Base-by-base conservation (phyloP, 2,113 vertebrate genomes). In the Spheniscus mendiculus region DNA sequence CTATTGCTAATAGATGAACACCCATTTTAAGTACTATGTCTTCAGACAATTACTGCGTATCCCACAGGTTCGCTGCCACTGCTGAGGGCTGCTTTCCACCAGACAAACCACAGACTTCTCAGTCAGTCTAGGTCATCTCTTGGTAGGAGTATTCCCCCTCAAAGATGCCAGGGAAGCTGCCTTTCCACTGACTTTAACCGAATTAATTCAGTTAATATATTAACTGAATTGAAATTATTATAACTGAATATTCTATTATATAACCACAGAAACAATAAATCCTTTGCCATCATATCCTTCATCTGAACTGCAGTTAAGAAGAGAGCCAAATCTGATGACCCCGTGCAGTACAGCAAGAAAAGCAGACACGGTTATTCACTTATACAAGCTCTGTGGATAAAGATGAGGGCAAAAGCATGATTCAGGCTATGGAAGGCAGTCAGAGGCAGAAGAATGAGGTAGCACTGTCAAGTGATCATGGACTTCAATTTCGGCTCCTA, bases 261-360 rank as follows among this genome's bases (percentile, higher is more conserved):
- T 49, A 96, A 88, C 23, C 61, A 80, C 62, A 42, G 71, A 50
- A 77, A 65, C 79, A 87, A 49, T 29, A 82, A 73, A 79, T 52
- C 36, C 78, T 91, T 80, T 73, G 62, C 66, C 73, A 84, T 69
- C 15, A 1, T 8, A 62, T 25, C 77, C 78, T 80, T 61, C 82
- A 72, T 58, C 73, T 53, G 66, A 91, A 61, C 0, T 32, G 36
- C 49, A 91, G 42, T 7, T 53, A 21, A 30, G 74, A 61, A 26
- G 12, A 58, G 52, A 63, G 84, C 10, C 53, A 83, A 47, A 67
- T 26, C 10, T 5, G 1, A 3, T 27, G 69, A 59, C 38, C 55
- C 55, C 3, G 4, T 6, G 40, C 15, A 38, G 4, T 14, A 53
- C 26, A 55, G 77, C 36, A 52, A 8, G 69, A 27, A 34, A 50